Conservation (phyloP, 2,113 vertebrate genomes). For the Thamnaconus septentrionalis region DNA sequence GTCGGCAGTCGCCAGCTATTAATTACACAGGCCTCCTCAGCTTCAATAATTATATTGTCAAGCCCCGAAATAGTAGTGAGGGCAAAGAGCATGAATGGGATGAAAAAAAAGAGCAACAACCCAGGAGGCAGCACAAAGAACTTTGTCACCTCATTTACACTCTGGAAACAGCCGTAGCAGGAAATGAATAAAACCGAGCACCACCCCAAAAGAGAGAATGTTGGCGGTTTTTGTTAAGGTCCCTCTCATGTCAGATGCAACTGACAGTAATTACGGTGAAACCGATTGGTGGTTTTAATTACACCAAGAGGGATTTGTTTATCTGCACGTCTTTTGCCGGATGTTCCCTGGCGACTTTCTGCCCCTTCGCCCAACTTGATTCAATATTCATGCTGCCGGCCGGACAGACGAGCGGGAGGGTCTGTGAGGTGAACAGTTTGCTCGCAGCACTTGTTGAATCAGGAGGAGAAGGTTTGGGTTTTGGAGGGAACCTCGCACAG, state of each 20-base stretch:
- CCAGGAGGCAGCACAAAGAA: slow-evolving; percentile 56
- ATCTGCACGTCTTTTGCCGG: slow-evolving; percentile 1
- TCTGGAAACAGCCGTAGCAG: slow-evolving; percentile 34
- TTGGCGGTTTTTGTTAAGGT: slow-evolving; percentile 28
- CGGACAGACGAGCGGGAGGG: too few relatives aligned
- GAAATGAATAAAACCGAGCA: slow-evolving; percentile 25
- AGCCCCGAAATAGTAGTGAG: slow-evolving; percentile 42
- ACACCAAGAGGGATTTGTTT: slow-evolving; percentile 18
- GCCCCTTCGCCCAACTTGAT: too few relatives aligned
- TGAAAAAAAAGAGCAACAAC: slow-evolving; percentile 17
- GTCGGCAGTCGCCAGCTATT: slow-evolving; percentile 56
- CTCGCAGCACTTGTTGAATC: too few relatives aligned
- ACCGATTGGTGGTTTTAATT: slow-evolving; percentile 35
- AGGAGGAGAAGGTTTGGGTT: too few relatives aligned
- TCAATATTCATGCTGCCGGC: too few relatives aligned
- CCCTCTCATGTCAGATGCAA: slow-evolving; percentile 21
- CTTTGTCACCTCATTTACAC: slow-evolving; percentile 51
- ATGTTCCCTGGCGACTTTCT: too few relatives aligned
- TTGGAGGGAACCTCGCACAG: too few relatives aligned
- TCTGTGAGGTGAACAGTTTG: too few relatives aligned
- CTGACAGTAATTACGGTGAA: slow-evolving; percentile 36
- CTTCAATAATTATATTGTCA: slow-evolving; percentile 72
- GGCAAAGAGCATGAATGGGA: slow-evolving; percentile 28
- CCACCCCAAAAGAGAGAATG: not conserved
- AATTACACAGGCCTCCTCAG: slow-evolving; percentile 56